Conservation (phyloP, 2,888 invertebrate genomes). For the Drosophila formosana region DNA sequence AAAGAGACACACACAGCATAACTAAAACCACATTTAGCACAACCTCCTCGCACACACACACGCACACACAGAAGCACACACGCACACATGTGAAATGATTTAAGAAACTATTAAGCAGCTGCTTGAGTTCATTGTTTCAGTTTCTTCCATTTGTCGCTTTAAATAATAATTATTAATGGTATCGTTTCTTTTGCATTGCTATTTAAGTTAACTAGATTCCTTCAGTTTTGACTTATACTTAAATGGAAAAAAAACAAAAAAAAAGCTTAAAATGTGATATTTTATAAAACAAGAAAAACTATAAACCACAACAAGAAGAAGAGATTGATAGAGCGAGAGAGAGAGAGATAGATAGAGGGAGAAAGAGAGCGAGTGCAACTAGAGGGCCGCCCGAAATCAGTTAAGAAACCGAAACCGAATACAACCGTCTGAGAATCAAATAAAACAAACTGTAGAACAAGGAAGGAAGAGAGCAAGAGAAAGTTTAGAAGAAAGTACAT, state of each 20-base stretch:
- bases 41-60: constrained; percentile 15
- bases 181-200: constrained; percentile 11
- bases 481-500: constrained; percentile 12
- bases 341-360: constrained; percentile 13
- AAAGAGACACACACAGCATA: constrained; percentile 9
- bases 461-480: constrained; percentile 13
- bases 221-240: constrained; percentile 35
- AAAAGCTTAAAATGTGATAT: constrained; percentile 86
- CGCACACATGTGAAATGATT: constrained; percentile 20
- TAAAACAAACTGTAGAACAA: constrained; percentile 1
- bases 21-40: constrained; percentile 33
- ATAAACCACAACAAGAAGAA: constrained; percentile 56
- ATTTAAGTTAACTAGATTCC: constrained; percentile 25
- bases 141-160: constrained; percentile 40
- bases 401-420: constrained; percentile 31
- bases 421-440: constrained; percentile 46
- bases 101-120: constrained; percentile 38
- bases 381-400: constrained; percentile 36
- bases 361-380: constrained; percentile 36
- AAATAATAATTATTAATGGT: constrained; percentile 20
- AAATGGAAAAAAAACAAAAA: constrained; percentile 54
- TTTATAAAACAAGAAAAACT: constrained; percentile 82
- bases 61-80: constrained; percentile 9
- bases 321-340: constrained; percentile 22
- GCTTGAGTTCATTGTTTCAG: constrained; percentile 35